Conservation (phyloP, 1,140 invertebrate genomes). For the Lutraria rhynchaena region DNA sequence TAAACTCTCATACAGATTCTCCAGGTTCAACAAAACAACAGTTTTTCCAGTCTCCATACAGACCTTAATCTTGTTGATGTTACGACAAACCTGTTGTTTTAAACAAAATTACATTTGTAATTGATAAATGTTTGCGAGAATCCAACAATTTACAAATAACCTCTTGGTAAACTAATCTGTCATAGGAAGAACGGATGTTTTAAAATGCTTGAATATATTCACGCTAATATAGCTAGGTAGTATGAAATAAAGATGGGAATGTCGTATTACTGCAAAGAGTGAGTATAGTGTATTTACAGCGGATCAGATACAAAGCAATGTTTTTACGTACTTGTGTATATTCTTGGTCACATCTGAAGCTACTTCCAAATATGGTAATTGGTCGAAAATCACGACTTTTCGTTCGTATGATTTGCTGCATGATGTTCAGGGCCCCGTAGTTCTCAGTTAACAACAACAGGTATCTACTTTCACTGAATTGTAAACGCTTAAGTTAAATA, state of each 20-base stretch:
- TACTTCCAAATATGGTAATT: conserved; percentile 73
- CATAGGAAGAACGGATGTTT: too few species aligned
- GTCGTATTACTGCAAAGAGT: too few species aligned
- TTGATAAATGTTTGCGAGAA: too few species aligned
- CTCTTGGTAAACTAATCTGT: too few species aligned
- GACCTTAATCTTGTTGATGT: conserved; percentile 78
- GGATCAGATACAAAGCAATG: too few species aligned
- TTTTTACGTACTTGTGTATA: conserved; percentile 40
- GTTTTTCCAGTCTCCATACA: conserved; percentile 78
- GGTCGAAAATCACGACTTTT: conserved; percentile 51
- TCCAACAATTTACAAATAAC: too few species aligned
- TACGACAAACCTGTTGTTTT: conserved; percentile 72
- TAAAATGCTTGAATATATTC: too few species aligned
- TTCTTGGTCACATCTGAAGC: conserved; percentile 72
- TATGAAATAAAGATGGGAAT: too few species aligned
- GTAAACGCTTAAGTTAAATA: background rate
- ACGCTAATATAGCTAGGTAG: too few species aligned
- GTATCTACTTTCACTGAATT: conserved; percentile 74
- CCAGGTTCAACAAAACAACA: conserved; percentile 75
- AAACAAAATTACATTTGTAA: conserved; percentile 21
- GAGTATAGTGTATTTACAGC: too few species aligned
- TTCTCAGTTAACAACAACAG: conserved; percentile 76
- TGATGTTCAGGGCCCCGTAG: conserved; percentile 70
- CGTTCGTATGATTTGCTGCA: conserved; percentile 67
- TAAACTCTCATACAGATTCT: conserved; percentile 71